A percentile compares a stretch with the other conserved stretches of the same genome.
Evolutionary conservation across 2,797 vertebrate genomes (phyloP).

Genomic region (Etheostoma nigrum): DNA sequence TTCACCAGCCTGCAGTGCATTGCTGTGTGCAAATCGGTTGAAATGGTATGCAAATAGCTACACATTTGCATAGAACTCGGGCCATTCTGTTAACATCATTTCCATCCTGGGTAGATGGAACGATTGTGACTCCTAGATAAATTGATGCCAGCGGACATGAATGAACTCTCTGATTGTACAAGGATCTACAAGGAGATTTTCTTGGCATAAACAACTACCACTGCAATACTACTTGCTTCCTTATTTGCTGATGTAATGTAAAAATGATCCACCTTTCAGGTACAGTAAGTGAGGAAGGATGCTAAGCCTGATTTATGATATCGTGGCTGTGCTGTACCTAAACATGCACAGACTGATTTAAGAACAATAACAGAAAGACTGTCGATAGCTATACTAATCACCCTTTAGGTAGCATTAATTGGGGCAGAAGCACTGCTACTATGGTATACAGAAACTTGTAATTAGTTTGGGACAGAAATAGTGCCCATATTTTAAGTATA

Average conservation of each 20-base stretch:
- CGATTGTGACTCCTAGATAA: not conserved
- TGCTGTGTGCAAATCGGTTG: not conserved
- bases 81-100: not conserved
- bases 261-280: not conserved
- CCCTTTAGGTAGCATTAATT: no score
- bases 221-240: not conserved
- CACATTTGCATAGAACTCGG: not conserved
- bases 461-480: not conserved
- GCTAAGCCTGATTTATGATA: not conserved
- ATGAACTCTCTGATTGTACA: not conserved
- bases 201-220: conserved; percentile 1
- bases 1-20: not conserved
- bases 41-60: not conserved
- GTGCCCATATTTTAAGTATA: not conserved
- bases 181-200: not conserved
- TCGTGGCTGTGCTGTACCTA: not conserved
- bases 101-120: not conserved
- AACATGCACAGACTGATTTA: not conserved
- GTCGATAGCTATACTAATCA: not conserved
- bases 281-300: not conserved
- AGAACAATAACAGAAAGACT: not conserved
- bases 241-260: not conserved
- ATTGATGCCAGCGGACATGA: not conserved
- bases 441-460: not conserved
- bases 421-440: no score